Conservation (phyloP, 2,113 vertebrate genomes). For the Sardina pilchardus region DNA sequence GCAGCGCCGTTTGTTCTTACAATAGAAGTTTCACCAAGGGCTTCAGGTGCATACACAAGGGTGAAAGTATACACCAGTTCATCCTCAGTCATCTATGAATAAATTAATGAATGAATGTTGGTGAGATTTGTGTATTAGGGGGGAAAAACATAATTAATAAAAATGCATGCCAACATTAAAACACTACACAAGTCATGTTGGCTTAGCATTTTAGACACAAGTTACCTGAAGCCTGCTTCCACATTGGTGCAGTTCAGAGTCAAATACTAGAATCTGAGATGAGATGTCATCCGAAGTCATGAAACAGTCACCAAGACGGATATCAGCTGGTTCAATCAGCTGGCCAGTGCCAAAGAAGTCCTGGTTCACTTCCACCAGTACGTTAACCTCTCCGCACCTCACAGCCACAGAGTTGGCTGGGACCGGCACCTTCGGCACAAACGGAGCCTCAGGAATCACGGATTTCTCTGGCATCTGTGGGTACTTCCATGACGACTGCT, state of each 20-base stretch:
- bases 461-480: conserved; percentile 37
- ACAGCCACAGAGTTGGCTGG: conserved; percentile 17
- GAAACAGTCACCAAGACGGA: conserved; percentile 27
- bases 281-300: background rate
- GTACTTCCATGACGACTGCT: conserved; percentile 48
- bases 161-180: background rate
- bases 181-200: background rate
- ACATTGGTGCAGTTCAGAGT: conserved; percentile 35
- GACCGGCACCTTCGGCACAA: conserved; percentile 37
- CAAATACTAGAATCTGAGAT: conserved; percentile 20
- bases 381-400: conserved; percentile 25
- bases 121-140: too few species aligned
- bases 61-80: conserved; percentile 37
- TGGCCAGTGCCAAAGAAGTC: conserved; percentile 39
- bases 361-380: conserved; percentile 30
- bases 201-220: background rate
- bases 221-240: conserved; percentile 5
- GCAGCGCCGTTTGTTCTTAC: conserved; percentile 11
- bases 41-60: conserved; percentile 25
- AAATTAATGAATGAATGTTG: background rate
- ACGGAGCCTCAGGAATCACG: conserved; percentile 18
- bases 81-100: conserved; percentile 27
- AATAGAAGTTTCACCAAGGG: conserved; percentile 3
- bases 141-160: too few species aligned
- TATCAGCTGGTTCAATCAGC: conserved; percentile 20